Evolutionary conservation across 2,113 vertebrate genomes (phyloP), one percentile per base, ranked within the genome.

Genomic region (Piaya cayana): DNA sequence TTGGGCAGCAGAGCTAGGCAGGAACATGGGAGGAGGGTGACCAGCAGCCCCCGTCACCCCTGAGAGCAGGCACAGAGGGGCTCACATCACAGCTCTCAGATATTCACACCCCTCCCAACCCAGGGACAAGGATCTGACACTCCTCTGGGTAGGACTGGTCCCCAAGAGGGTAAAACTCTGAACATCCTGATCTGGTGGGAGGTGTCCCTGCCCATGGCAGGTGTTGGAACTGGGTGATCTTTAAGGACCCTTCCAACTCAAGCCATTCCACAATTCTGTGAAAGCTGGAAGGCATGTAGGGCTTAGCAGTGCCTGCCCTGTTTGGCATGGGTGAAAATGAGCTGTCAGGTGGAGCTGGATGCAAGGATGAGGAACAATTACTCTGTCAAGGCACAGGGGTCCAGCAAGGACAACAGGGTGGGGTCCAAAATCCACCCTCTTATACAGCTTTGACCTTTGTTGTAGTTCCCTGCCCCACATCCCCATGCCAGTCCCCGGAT

Each of bases 41-140:
- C 36, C 68, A 52, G 50, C 18, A 69, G 20, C 25, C 9, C 30
- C 55, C 3, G 5, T 3, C 22, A 4, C 1, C 4, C 18, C 42
- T 75, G 17, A n/a, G 9, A 19, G 10, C 15, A 62, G 52, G 19
- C 43, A n/a, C 0, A 0, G 34, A 11, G 43, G 10, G 7, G 29
- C 43, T 43, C 53, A 79, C 17, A 56, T 21, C 58, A 72, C 49
- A 85, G 3, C 32, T 6, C 52, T 37, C 56, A 37, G 37, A 22
- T 22, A 27, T 16, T 15, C 37, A 5, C 16, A 34, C 30, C 36
- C 20, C 22, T 50, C 72, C 71, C 43, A 71, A 4, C 56, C 3
- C 14, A 39, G 49, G 8, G 27, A 5, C 23, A 34, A 63, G 56
- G 65, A 32, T 15, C 29, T 90, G 69, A 29, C 36, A 5, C 5